Conservation (phyloP, 2,113 vertebrate genomes). For the Cyanoramphus novaezelandiae region DNA sequence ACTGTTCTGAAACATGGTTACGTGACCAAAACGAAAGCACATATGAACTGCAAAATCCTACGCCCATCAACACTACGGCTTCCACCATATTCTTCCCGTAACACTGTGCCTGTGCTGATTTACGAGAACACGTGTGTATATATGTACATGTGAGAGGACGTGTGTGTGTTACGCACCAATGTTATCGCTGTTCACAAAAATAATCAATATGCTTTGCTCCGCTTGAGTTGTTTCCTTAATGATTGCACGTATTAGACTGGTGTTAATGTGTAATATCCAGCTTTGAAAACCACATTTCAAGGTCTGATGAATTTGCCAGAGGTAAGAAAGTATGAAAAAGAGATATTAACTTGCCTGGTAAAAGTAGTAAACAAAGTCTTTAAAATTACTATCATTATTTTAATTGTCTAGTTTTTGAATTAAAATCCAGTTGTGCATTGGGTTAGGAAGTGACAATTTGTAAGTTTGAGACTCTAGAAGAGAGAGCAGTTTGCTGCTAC, state of each 20-base stretch:
- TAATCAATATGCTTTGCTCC: background rate
- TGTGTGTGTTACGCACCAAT: background rate
- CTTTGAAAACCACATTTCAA: conserved; percentile 44
- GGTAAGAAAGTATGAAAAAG: background rate
- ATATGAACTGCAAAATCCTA: conserved; percentile 17
- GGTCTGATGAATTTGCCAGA: conserved; percentile 16
- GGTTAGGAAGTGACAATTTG: background rate
- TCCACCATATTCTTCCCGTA: conserved; percentile 57
- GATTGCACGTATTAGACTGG: background rate
- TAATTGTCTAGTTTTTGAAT: background rate
- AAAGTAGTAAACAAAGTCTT: background rate
- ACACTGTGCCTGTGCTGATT: background rate
- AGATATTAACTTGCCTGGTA: background rate
- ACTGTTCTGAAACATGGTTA: background rate
- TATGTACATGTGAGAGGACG: background rate
- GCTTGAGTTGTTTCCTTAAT: conserved; percentile 43
- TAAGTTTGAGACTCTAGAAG: background rate
- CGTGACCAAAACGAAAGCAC: conserved; percentile 51
- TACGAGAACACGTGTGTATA: conserved; percentile 64
- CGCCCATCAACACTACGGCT: background rate
- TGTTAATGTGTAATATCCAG: conserved; percentile 34
- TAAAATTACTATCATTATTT: background rate
- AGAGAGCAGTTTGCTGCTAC: background rate
- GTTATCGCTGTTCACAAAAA: background rate
- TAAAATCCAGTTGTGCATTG: background rate